A percentile compares a stretch with the other conserved stretches of the same genome.
phyloP scores from a whole-genome alignment of 2,797 vertebrate species.

The Typhlichthys eigenmanni region DNA sequence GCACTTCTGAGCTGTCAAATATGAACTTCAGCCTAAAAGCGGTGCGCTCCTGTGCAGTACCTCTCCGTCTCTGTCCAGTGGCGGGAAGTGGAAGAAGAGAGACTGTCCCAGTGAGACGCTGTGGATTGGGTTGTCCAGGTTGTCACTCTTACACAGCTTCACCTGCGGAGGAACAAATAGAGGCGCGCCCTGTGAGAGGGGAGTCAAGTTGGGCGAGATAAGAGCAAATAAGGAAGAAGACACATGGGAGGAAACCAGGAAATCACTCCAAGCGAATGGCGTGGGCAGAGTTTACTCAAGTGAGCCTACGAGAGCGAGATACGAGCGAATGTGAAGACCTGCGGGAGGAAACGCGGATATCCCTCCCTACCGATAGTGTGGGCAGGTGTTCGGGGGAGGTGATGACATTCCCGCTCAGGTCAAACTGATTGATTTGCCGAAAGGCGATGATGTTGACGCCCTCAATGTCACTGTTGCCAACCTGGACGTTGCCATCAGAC shows the following conservation, averaged over 20 bases:
- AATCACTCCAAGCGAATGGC: too few relatives aligned
- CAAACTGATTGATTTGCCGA: conserved; percentile 97
- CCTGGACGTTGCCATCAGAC: conserved; percentile 68
- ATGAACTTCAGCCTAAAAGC: not conserved
- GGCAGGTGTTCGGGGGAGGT: conserved; percentile 90
- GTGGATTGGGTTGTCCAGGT: conserved; percentile 94
- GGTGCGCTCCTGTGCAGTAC: conserved; percentile 65
- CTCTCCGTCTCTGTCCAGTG: conserved; percentile 93
- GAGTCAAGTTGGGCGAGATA: not conserved
- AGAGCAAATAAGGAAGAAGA: not conserved
- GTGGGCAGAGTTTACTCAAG: not conserved
- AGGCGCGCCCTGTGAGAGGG: too few relatives aligned
- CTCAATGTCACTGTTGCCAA: conserved; percentile 89
- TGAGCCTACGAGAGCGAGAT: not conserved
- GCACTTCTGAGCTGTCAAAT: not conserved
- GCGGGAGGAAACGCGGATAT: too few relatives aligned
- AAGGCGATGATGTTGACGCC: conserved; percentile 95
- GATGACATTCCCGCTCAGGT: conserved; percentile 94
- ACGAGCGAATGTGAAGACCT: not conserved
- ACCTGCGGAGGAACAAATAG: conserved; percentile 72
- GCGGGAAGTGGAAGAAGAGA: conserved; percentile 95
- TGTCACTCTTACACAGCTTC: conserved; percentile 95
- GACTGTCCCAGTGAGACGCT: conserved; percentile 93
- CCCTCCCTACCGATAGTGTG: conserved; percentile 84
- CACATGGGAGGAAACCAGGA: not conserved